phyloP scores from a whole-genome alignment of 2,797 vertebrate genomes.

The Nyctalus aviator region DNA sequence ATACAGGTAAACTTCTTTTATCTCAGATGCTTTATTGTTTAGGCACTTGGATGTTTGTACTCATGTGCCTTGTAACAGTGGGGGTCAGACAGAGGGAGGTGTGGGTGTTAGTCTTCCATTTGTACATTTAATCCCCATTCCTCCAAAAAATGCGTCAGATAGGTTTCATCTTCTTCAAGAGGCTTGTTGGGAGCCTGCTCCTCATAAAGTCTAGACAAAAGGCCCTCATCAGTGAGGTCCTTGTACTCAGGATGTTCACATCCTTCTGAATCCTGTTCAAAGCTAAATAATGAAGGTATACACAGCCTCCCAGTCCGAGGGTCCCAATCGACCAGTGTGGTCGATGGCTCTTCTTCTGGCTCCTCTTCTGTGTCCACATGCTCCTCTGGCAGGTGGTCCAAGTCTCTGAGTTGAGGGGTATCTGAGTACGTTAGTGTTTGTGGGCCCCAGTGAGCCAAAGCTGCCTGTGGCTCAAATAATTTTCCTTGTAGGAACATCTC shows the following conservation, averaged over 20 bases:
- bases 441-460: neutral
- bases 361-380: neutral
- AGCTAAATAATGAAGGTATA: slow-evolving; percentile 77
- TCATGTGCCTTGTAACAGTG: no score
- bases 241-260: neutral
- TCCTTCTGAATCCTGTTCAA: slow-evolving; percentile 60
- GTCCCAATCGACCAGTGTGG: slow-evolving; percentile 84
- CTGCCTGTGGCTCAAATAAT: neutral
- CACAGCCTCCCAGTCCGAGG: slow-evolving; percentile 81
- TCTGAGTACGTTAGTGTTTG: neutral
- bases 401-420: slow-evolving; percentile 64
- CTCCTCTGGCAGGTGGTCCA: neutral
- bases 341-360: slow-evolving; percentile 45
- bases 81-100: neutral
- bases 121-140: slow-evolving; percentile 87
- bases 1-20: neutral
- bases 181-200: slow-evolving; percentile 43
- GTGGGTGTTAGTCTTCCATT: slow-evolving; percentile 79
- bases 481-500: neutral
- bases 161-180: slow-evolving; percentile 75
- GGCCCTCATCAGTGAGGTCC: slow-evolving; percentile 2
- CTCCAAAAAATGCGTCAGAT: slow-evolving; percentile 84
- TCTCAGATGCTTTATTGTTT: neutral
- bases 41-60: neutral
- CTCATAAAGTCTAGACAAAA: slow-evolving; percentile 83